Evolutionary conservation across 2,797 vertebrate genomes (phyloP), one percentile per base, ranked within the genome.

Genomic region (Gymnothorax reevesii): DNA sequence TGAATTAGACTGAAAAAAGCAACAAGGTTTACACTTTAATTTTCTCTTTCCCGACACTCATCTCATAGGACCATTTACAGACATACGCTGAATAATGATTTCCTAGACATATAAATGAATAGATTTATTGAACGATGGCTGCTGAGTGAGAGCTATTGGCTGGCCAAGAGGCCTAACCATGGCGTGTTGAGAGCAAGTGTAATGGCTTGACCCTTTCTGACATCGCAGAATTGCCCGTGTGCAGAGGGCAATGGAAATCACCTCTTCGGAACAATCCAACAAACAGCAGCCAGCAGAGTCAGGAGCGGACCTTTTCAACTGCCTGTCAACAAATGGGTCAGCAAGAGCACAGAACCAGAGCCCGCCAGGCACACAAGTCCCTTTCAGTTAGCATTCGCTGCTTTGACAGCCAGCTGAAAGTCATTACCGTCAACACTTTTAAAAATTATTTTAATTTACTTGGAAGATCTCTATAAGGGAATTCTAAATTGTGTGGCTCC

Each of bases 1-100:
- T 69, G n/a, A 25, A 69, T 86, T 86, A 86, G 54, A 86, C 22
- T 49, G 71, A 71, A 86, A 55, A 49, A 52, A 49, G 71, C 12
- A 71, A 57, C n/a, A 33, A 83, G 33, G 57, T 77, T 52, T 86
- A 42, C 69, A 54, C 25, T 57, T 27, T 7, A 27, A 83, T 85
- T 88, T 42, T 2, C 80, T 77, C 66, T 52, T 54, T 17, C 33
- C 20, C 66, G 71, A 59, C 83, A 33, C 69, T 88, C 79, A 12
- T 83, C 33, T 62, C 64, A 88, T 57, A 85, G 22, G 49, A 66
- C 49, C 77, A 69, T n/a, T 77, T 64, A 62, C n/a, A 22, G 20
- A 27, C 33, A 13, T 83, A 27, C 22, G 52, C 17, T 73, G 57
- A 73, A 85, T 83, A 87, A 83, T 60, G 82, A 59, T 57, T 60